Percentiles rank a stretch among this genome's conserved stretches.
These are phyloP conservation scores for Eupleurogrammus muticus DNA, from an alignment of 2,797 vertebrate species.

Conservation along the genomic window DNA sequence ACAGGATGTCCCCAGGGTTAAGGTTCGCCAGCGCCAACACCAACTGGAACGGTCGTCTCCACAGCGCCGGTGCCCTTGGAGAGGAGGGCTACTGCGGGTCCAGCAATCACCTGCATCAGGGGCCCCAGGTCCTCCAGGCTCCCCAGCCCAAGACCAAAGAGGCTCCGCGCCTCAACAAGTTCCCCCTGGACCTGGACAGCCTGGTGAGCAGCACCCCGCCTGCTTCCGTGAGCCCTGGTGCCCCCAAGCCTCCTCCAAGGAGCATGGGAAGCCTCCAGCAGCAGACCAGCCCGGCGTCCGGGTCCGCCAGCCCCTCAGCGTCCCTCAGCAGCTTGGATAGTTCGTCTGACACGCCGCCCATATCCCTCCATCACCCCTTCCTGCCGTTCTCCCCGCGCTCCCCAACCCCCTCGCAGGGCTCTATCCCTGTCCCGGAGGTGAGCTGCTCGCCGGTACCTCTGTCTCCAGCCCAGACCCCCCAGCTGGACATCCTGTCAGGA, in stretches of 20 bases:
- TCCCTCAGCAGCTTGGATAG: conserved; percentile 73
- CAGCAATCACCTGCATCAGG: conserved; percentile 55
- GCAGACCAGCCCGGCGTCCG: conserved; percentile 50
- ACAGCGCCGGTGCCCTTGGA: conserved; percentile 55
- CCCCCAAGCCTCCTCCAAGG: conserved; percentile 54
- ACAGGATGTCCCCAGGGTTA: conserved; percentile 63
- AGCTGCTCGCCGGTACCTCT: conserved; percentile 50
- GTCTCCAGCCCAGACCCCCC: conserved; percentile 68
- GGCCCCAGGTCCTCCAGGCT: conserved; percentile 26
- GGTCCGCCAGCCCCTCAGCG: conserved; percentile 61
- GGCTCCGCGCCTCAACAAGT: conserved; percentile 81
- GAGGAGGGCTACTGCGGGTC: conserved; percentile 67
- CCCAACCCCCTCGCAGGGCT: conserved; percentile 42
- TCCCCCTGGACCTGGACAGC: conserved; percentile 83
- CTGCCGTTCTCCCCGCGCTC: conserved; percentile 29
- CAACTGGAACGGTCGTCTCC: conserved; percentile 67
- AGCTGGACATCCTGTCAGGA: conserved; percentile 71
- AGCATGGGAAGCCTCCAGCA: conserved; percentile 56
- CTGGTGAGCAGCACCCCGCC: conserved; percentile 48
- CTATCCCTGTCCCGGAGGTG: conserved; percentile 61
- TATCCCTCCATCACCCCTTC: conserved; percentile 35
- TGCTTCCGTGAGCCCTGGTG: conserved; percentile 4
- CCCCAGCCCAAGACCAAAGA: conserved; percentile 74
- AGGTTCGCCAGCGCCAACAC: conserved; percentile 59
- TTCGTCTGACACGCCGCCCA: conserved; percentile 50